These are phyloP conservation scores for Brienomyrus brachyistius DNA, from an alignment of 2,113 vertebrate species.

Conservation along the genomic window DNA sequence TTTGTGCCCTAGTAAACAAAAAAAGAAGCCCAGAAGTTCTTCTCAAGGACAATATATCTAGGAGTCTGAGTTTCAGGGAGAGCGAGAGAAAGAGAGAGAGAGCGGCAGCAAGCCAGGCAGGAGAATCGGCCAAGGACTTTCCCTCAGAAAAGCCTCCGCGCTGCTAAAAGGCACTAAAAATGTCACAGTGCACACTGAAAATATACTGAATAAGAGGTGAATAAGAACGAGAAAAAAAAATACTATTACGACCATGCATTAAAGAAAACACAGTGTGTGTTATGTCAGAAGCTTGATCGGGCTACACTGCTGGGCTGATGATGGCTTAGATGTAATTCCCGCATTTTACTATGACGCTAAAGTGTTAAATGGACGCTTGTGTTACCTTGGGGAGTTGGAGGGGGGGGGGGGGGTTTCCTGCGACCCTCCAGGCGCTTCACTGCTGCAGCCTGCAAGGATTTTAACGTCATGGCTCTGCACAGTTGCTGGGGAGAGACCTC, in stretches of 20 bases:
- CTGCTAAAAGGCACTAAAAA: neutral
- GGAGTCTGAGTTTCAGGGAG: neutral
- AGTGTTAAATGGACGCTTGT: neutral
- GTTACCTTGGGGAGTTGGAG: neutral
- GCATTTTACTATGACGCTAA: neutral
- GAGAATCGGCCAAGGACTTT: slow-evolving; percentile 6
- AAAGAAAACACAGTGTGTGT: neutral
- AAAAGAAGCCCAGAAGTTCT: neutral
- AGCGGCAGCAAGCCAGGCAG: neutral
- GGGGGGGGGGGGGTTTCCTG: neutral
- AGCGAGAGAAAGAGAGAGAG: neutral
- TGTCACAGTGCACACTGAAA: neutral
- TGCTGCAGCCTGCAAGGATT: neutral
- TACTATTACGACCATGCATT: too few relatives aligned
- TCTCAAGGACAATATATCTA: neutral
- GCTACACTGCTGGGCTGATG: neutral
- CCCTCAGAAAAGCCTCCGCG: neutral
- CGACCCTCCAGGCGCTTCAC: neutral
- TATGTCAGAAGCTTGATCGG: neutral
- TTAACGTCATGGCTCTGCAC: neutral
- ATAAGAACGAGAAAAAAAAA: neutral
- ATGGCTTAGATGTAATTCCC: neutral
- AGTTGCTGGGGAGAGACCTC: neutral
- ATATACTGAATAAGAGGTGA: neutral
- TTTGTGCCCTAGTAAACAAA: neutral